Percentiles rank a stretch among this genome's conserved stretches.
Evolutionary conservation across 2,888 invertebrate genomes (phyloP).

Genomic region (Atethmia centrago): DNA sequence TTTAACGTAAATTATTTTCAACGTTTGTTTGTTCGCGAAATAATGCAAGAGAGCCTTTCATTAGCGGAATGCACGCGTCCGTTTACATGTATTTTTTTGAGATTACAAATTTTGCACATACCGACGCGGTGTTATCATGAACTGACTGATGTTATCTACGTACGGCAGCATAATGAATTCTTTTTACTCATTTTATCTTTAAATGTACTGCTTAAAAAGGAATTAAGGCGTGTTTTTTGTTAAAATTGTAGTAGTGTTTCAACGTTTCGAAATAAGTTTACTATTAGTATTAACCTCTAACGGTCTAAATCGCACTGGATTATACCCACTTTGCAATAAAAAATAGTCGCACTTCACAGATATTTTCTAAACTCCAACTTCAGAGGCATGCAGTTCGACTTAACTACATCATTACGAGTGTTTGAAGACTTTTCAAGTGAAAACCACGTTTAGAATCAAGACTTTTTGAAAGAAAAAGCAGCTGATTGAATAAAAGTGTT

Average conservation of each 20-base stretch:
- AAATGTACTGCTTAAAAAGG: slow-evolving; percentile 5
- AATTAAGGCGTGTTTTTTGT: not conserved
- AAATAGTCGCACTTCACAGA: slow-evolving; percentile 46
- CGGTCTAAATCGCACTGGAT: slow-evolving; percentile 28
- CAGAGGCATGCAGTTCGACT: slow-evolving; percentile 53
- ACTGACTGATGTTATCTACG: slow-evolving; percentile 34
- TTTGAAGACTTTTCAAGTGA: slow-evolving; percentile 61
- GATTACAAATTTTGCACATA: slow-evolving; percentile 76
- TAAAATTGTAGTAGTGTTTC: not conserved
- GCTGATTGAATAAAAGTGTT: slow-evolving; percentile 60
- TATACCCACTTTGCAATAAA: slow-evolving; percentile 59
- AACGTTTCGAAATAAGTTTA: slow-evolving; percentile 11
- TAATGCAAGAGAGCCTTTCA: slow-evolving; percentile 81
- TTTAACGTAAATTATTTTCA: slow-evolving; percentile 86
- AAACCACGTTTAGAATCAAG: slow-evolving; percentile 47
- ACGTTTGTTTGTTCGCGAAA: slow-evolving; percentile 80
- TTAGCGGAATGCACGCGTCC: slow-evolving; percentile 82
- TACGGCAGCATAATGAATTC: slow-evolving; percentile 24
- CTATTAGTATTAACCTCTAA: slow-evolving; percentile 19
- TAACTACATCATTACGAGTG: slow-evolving; percentile 61
- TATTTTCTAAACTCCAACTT: slow-evolving; percentile 56
- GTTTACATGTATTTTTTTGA: slow-evolving; percentile 78
- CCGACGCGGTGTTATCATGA: slow-evolving; percentile 61
- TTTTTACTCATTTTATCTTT: slow-evolving; percentile 26
- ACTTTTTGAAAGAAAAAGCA: slow-evolving; percentile 53